Base-by-base conservation (phyloP, 2,888 invertebrate genomes). In the Volucella bombylans region DNA sequence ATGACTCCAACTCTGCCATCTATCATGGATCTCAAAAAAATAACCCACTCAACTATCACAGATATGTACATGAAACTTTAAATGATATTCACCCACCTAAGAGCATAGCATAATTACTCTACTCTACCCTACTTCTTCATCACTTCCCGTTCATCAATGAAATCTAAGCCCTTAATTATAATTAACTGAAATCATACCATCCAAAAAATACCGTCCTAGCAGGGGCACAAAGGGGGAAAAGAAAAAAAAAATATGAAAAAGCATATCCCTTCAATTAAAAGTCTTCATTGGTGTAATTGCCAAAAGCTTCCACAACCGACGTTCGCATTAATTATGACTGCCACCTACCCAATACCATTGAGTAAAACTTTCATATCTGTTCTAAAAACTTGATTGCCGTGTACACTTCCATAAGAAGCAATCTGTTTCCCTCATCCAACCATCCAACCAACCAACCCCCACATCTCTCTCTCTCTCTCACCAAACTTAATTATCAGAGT, bases 211-310 rank as follows among this genome's bases (percentile, higher is more conserved):
- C 45, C 1, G 8, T 4, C 6, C n/a, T 6, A 12, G 55, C 1
- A 4, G 55, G 31, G n/a, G n/a, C 8, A 8, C 11, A 15, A 2
- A 38, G 11, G 4, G 11, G 15, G 39, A 15, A 38, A 11, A 11
- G 41, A 43, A 23, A 43, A 15, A 68, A 71, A 49, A 57, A 59
- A 11, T n/a, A 15, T 12, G 38, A 11, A 61, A 15, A 61, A 59
- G 31, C 31, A 31, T 31, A 52, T 54, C 59, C 59, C n/a, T 64
- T 38, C 72, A 62, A 73, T 73, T 62, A 73, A 73, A 73, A 62
- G 62, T 73, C 62, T 73, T 73, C 62, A 64, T 54, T 64, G 72
- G 54, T 73, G 72, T 78, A 78, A 78, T 71, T 78, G 64, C 62
- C 38, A 50, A 43, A 64, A 69, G 69, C 69, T 55, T 15, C 47